phyloP scores from a whole-genome alignment of 2,888 invertebrate genomes.

The Parnassius smintheus region DNA sequence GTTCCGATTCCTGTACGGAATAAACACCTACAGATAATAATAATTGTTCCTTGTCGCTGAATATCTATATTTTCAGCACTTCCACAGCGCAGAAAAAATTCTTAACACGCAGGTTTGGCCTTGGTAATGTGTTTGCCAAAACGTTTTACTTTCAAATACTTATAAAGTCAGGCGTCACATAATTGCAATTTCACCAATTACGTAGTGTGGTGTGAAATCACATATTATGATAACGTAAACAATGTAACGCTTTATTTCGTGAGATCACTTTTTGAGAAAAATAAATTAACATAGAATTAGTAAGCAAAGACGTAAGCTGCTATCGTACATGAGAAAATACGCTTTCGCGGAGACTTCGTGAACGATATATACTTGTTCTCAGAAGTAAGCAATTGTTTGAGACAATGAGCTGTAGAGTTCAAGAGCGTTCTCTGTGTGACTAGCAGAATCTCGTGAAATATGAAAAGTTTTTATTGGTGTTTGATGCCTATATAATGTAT shows the following conservation, averaged over 20 bases:
- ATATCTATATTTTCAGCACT: too few relatives aligned
- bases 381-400: slow-evolving; percentile 51
- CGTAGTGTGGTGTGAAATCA: slow-evolving; percentile 5
- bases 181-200: slow-evolving; percentile 25
- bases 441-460: slow-evolving; percentile 31
- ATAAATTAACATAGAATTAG: slow-evolving; percentile 25
- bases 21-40: too few relatives aligned
- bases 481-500: neutral
- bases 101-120: slow-evolving; percentile 5
- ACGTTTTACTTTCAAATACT: slow-evolving; percentile 20
- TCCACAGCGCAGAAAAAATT: neutral
- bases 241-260: slow-evolving; percentile 22
- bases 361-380: slow-evolving; percentile 51
- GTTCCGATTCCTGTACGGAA: too few relatives aligned
- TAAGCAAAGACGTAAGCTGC: slow-evolving; percentile 36
- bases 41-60: too few relatives aligned
- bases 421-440: slow-evolving; percentile 47
- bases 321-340: slow-evolving; percentile 57
- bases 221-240: slow-evolving; percentile 24
- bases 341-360: slow-evolving; percentile 63
- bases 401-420: slow-evolving; percentile 59
- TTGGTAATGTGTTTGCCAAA: slow-evolving; percentile 22
- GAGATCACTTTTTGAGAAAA: slow-evolving; percentile 24
- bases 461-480: slow-evolving; percentile 22
- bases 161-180: slow-evolving; percentile 24